Conservation (phyloP, 2,113 vertebrate genomes). For the Phalacrocorax brasilianus region DNA sequence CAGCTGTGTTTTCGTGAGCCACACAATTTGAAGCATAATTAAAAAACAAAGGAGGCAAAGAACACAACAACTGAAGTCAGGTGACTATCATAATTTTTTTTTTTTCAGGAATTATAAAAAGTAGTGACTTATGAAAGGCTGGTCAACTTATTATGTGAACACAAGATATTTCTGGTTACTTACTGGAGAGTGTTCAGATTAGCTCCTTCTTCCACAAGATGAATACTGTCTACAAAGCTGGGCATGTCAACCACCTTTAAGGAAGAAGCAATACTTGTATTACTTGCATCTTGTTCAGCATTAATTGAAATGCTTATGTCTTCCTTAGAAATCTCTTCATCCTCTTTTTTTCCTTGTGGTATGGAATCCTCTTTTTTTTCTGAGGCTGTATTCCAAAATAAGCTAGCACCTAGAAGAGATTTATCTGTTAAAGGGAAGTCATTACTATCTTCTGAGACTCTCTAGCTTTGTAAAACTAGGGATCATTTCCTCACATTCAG, state of each 20-base stretch:
- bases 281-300: constrained; percentile 71
- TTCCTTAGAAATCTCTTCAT: constrained; percentile 75
- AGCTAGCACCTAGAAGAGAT: constrained; percentile 84
- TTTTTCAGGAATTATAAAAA: neutral
- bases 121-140: neutral
- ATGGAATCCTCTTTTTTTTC: constrained; percentile 36
- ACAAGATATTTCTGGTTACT: neutral
- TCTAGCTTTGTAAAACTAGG: neutral
- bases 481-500: neutral
- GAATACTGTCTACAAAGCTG: constrained; percentile 75
- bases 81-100: neutral
- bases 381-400: constrained; percentile 82
- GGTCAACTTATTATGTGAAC: neutral
- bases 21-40: neutral
- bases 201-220: constrained; percentile 64
- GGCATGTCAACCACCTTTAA: constrained; percentile 77
- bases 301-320: constrained; percentile 75
- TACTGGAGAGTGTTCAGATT: constrained; percentile 62
- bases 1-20: neutral
- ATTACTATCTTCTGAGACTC: neutral
- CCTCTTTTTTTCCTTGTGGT: constrained; percentile 63
- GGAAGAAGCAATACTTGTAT: constrained; percentile 71
- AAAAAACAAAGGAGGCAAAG: neutral
- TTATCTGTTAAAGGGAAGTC: neutral
- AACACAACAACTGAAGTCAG: neutral